Base-by-base conservation (phyloP, 1,140 invertebrate species). In the Lepidostoma basale region DNA sequence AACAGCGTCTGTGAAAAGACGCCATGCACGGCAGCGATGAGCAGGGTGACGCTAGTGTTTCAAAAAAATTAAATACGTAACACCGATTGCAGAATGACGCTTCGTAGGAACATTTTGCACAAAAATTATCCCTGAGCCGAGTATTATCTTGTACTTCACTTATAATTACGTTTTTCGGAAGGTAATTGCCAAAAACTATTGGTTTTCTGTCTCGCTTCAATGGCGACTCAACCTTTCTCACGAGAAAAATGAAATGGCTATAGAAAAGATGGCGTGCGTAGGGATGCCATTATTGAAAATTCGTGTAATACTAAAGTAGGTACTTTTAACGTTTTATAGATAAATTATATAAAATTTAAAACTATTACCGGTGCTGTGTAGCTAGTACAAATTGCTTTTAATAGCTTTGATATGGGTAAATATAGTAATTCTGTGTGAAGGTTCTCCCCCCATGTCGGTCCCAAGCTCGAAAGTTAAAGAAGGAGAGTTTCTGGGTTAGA, bases 161-260 rank as follows among this genome's bases (percentile, higher is more conserved):
- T 56, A 56, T 56, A 42, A 56, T 56, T 42, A 20, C 25, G 39
- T 67, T 44, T 59, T 59, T 45, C 26, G 39, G 49, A 39, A 77
- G 79, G 76, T 69, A 69, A 69, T 69, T 49, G 49, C 42, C 44
- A 66, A 58, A 70, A 67, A 52, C 63, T 67, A 62, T 67, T 60
- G 62, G 62, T 67, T 79, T 80, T 81, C 80, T 82, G 76, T 83
- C 81, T 83, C 81, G 79, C 81, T 83, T 83, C 78, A 73, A 76
- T 77, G 76, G 76, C 77, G 73, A 74, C 62, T 69, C 80, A 80
- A 80, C 78, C 76, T 81, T 81, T 83, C 81, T 83, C 81, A 81
- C 76, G 76, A 77, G 74, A 77, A 75, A 79, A 82, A 82, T 75
- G 81, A 83, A 83, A 83, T 82, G 81, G 81, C 79, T 78, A 83